phyloP scores from a whole-genome alignment of 2,113 vertebrate species.

The Clarias macrocephalus region DNA sequence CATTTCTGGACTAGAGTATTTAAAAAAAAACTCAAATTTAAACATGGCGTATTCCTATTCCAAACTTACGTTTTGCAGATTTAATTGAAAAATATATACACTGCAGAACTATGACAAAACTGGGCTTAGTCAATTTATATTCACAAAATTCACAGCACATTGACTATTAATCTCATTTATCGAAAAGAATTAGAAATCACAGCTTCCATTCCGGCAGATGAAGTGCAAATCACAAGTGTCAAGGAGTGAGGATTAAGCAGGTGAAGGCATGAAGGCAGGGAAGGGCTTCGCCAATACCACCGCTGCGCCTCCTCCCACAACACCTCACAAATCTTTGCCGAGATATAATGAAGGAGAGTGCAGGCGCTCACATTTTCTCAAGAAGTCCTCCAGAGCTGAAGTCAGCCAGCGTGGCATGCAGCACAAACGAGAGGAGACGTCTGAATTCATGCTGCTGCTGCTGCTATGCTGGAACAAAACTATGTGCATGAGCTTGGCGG shows the following conservation, averaged over 20 bases:
- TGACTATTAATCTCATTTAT: constrained; percentile 58
- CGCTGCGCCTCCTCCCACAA: constrained; percentile 35
- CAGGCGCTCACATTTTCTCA: background rate
- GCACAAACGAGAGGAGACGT: background rate
- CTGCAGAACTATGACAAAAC: background rate
- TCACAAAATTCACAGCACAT: background rate
- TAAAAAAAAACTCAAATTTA: background rate
- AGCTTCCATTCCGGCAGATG: constrained; percentile 68
- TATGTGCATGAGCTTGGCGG: background rate
- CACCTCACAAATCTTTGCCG: background rate
- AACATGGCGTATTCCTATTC: background rate
- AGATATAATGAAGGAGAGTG: constrained; percentile 9
- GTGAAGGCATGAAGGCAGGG: constrained; percentile 18
- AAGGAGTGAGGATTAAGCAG: constrained; percentile 70
- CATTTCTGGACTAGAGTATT: background rate
- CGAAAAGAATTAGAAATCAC: constrained; percentile 63
- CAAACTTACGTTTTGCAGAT: background rate
- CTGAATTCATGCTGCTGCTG: constrained; percentile 18
- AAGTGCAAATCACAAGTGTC: constrained; percentile 74
- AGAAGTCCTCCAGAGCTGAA: background rate
- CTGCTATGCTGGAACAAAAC: constrained; percentile 5
- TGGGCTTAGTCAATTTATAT: background rate
- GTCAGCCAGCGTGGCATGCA: background rate
- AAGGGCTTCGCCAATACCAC: constrained; percentile 30
- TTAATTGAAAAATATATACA: no score